These are phyloP conservation scores for Acrocephalus arundinaceus DNA, from an alignment of 2,113 vertebrate genomes.

Conservation along the genomic window DNA sequence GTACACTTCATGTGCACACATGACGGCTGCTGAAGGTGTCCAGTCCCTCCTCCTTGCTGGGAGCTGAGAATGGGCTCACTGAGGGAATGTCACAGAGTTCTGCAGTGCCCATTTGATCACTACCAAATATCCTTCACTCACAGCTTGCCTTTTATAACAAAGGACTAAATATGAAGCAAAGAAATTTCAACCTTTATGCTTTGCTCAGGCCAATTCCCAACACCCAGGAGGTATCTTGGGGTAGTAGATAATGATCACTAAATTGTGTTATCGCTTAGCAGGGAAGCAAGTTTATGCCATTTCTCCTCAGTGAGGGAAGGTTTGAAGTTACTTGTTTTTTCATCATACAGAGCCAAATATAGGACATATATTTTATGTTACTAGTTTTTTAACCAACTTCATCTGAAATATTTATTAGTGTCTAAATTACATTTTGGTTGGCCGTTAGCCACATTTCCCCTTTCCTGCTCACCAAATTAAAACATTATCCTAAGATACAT, in stretches of 20 bases:
- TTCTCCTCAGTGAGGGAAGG: neutral
- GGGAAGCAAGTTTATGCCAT: neutral
- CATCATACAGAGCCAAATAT: neutral
- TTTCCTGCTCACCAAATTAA: conserved; percentile 18
- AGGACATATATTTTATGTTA: neutral
- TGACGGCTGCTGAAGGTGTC: neutral
- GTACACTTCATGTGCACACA: neutral
- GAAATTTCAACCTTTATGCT: neutral
- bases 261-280: neutral
- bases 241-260: neutral
- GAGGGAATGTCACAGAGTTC: neutral
- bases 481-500: neutral
- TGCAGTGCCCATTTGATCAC: neutral
- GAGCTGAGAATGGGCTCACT: neutral
- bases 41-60: neutral
- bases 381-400: neutral
- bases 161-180: neutral
- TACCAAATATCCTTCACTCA: neutral
- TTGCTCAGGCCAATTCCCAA: neutral
- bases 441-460: neutral
- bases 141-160: neutral
- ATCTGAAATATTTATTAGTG: conserved; percentile 32
- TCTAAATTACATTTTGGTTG: conserved; percentile 5
- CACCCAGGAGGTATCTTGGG: neutral
- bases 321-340: neutral